phyloP scores from a whole-genome alignment of 2,797 vertebrate species.

The Loriculus beryllinus region DNA sequence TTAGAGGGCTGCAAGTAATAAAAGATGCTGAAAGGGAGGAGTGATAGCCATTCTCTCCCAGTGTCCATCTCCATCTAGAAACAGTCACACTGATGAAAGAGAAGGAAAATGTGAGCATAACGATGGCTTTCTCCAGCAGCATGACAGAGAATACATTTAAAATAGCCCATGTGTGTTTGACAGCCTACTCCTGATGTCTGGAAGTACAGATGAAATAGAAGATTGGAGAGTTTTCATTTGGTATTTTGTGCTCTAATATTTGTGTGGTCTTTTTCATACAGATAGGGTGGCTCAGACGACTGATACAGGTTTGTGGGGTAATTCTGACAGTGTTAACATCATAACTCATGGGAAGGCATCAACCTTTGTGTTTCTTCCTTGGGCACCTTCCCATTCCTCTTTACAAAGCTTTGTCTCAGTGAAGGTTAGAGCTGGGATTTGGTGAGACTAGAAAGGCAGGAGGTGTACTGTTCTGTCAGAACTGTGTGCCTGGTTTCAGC shows the following conservation, averaged over 20 bases:
- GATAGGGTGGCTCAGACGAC: background rate
- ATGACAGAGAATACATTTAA: background rate
- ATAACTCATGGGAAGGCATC: background rate
- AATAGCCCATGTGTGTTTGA: background rate
- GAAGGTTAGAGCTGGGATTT: background rate
- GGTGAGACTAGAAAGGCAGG: background rate
- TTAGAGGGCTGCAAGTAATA: background rate
- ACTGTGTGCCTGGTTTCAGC: accelerated
- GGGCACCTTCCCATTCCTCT: background rate
- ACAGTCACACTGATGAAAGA: background rate
- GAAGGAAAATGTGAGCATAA: background rate
- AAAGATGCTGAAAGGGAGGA: background rate
- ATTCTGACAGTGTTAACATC: background rate
- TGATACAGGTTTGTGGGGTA: background rate
- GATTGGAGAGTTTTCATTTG: background rate
- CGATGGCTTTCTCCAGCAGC: background rate
- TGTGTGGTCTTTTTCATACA: background rate
- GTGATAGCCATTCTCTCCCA: background rate
- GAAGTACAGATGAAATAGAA: background rate
- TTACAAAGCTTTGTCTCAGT: background rate
- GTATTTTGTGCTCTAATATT: background rate
- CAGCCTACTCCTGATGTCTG: background rate
- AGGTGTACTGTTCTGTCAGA: background rate
- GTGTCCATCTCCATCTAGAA: background rate
- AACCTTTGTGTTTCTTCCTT: background rate